phyloP scores from a whole-genome alignment of 2,113 vertebrate genomes.

The Cnemophilus loriae region DNA sequence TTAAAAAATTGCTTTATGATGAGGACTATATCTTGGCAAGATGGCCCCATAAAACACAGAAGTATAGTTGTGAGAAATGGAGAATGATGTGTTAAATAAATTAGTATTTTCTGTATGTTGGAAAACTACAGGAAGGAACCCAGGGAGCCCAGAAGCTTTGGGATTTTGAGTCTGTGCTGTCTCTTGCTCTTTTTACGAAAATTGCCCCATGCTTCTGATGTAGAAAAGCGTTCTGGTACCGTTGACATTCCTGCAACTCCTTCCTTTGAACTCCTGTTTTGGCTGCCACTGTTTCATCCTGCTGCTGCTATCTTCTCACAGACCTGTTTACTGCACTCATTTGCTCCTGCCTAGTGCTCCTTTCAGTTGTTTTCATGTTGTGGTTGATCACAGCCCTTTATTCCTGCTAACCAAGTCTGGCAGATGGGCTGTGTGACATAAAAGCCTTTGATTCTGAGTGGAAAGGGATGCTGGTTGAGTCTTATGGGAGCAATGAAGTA shows the following conservation, averaged over 20 bases:
- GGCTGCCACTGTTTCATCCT: neutral
- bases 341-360: neutral
- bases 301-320: neutral
- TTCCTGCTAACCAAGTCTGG: neutral
- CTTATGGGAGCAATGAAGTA: neutral
- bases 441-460: neutral
- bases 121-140: neutral
- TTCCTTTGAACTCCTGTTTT: neutral
- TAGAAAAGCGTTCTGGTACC: neutral
- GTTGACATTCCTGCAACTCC: neutral
- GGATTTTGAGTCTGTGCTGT: neutral
- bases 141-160: neutral
- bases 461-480: neutral
- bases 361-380: neutral
- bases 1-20: neutral
- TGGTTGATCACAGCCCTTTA: neutral
- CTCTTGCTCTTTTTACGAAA: neutral
- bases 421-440: neutral
- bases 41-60: neutral
- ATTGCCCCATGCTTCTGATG: rapidly evolving
- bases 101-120: neutral
- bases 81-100: neutral
- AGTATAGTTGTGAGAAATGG: neutral
- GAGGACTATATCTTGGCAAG: neutral
- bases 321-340: neutral